Conservation (phyloP, 2,113 vertebrate species). For the Climacteris rufus region DNA sequence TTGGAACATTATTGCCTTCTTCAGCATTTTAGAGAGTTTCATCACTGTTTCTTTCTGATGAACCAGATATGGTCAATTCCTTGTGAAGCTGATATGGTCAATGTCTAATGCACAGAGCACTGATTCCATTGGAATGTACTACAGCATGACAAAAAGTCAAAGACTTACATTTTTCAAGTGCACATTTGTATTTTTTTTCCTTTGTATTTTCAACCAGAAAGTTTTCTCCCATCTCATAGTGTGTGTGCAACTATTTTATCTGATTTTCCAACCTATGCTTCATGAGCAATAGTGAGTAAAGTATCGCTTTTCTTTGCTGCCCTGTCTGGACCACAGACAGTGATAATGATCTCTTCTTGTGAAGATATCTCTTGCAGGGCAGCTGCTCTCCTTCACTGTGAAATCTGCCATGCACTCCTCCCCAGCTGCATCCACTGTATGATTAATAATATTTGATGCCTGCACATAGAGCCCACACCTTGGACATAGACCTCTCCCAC, state of each 20-base stretch:
- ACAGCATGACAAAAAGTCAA: neutral
- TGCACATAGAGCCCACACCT: neutral
- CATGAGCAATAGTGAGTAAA: conserved; percentile 34
- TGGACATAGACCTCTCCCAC: neutral
- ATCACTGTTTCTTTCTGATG: neutral
- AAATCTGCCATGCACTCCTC: neutral
- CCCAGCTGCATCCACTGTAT: neutral
- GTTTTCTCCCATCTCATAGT: neutral
- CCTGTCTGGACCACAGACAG: conserved; percentile 18
- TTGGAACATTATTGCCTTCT: neutral
- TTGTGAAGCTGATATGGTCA: neutral
- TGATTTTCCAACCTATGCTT: neutral
- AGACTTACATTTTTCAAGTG: neutral
- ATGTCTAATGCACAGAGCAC: neutral
- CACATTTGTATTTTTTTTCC: neutral
- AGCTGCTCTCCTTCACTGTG: neutral
- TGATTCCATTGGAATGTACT: neutral
- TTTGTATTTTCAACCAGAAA: neutral
- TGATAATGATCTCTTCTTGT: conserved; percentile 21
- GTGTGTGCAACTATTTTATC: neutral
- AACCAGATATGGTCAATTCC: neutral
- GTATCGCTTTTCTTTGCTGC: neutral
- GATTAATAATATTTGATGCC: neutral
- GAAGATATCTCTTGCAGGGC: neutral
- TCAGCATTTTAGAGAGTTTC: neutral